Base-by-base conservation (phyloP, 2,888 invertebrate genomes). In the Ptilodon capucinus region DNA sequence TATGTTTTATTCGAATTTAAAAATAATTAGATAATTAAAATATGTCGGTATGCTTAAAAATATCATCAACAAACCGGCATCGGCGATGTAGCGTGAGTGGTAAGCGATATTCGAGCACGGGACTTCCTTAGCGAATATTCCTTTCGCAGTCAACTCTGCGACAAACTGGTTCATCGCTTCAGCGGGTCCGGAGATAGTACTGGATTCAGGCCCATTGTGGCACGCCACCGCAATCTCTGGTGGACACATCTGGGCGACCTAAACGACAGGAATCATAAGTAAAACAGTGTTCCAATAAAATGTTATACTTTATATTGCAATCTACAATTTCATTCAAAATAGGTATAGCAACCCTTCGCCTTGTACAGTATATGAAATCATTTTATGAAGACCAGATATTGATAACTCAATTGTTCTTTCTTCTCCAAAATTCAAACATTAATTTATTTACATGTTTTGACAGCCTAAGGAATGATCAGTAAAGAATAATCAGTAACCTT, bases 21-120 rank as follows among this genome's bases (percentile, higher is more conserved):
- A 32, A 5, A 13, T 13, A 32, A 32, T 2, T 13, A n/a, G 11
- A 4, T n/a, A 2, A n/a, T 13, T 8, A n/a, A n/a, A 4, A 13
- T 13, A n/a, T 13, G 9, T 32, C 13, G 5, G 7, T n/a, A 32
- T n/a, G n/a, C n/a, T n/a, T n/a, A 32, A 32, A 6, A n/a, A 34
- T 16, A 16, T 34, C 7, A 0, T 34, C 2, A 18, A 14, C 7
- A 4, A 57, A 76, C 84, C 93, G 42, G 94, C 93, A 36, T 92
- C 86, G 0, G 92, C 90, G 61, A 97, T 95, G 97, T 95, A 95
- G 23, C 93, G 92, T 48, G 96, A 95, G 76, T 97, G 97, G 71
- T 96, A 97, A 0, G 97, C 95, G 56, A 96, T 95, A 62, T 96
- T 95, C 21, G 95, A 93, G 48, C 95, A 95, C 9, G 65, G 59